A percentile compares a stretch with the other conserved stretches of the same genome.
These are phyloP conservation scores for Axinella damicornis DNA, from an alignment of 37 sponge, comb jelly and placozoan species.

Conservation along the genomic window DNA sequence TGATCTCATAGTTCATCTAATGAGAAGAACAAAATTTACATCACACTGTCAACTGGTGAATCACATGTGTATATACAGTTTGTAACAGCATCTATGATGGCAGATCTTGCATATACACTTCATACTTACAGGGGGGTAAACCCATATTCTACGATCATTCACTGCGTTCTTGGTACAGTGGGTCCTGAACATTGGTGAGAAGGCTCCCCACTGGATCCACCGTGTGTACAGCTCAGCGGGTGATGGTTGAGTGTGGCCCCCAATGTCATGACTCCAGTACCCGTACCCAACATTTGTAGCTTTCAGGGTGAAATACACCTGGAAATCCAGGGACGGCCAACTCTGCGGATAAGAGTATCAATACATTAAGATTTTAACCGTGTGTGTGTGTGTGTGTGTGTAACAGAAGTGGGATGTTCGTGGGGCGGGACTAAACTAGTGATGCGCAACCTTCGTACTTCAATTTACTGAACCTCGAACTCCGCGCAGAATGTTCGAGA, in stretches of 20 bases:
- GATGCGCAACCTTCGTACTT: too few relatives aligned
- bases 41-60: too few relatives aligned
- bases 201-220: constrained; percentile 88
- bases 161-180: constrained; percentile 74
- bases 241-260: constrained; percentile 64
- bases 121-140: constrained; percentile 61
- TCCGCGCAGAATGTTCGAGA: too few relatives aligned
- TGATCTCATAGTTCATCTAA: constrained; percentile 64
- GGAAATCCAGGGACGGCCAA: constrained; percentile 76
- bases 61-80: too few relatives aligned
- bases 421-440: too few relatives aligned
- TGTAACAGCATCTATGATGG: too few relatives aligned
- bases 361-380: too few relatives aligned
- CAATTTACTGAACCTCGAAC: too few relatives aligned
- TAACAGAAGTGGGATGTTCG: too few relatives aligned
- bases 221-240: constrained; percentile 71
- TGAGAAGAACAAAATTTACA: too few relatives aligned
- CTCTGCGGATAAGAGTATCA: constrained; percentile 11
- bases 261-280: constrained; percentile 88
- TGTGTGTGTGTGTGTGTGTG: too few relatives aligned
- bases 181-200: constrained; percentile 82
- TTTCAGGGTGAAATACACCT: constrained; percentile 79
- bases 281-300: constrained; percentile 82
- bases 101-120: too few relatives aligned
- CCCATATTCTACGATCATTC: constrained; percentile 68